These are phyloP conservation scores for Dinothrombium tinctorium DNA, from an alignment of 1,140 invertebrate species.

Conservation along the genomic window DNA sequence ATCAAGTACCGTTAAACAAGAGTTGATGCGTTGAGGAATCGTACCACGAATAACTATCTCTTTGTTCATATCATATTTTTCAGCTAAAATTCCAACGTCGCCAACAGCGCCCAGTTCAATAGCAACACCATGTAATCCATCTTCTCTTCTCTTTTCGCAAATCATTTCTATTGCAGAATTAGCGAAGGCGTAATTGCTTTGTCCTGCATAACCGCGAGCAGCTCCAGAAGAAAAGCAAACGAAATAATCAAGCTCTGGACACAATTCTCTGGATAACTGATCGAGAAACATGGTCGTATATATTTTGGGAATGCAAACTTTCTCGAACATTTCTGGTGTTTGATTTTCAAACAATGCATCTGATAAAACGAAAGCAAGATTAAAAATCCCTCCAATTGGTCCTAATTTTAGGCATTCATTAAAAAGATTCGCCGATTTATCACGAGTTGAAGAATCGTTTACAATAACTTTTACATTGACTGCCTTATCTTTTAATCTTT, in stretches of 20 bases:
- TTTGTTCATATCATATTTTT: constrained; percentile 37
- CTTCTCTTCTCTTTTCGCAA: constrained; percentile 50
- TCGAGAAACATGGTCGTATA: constrained; percentile 48
- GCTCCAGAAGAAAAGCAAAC: constrained; percentile 81
- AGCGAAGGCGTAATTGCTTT: constrained; percentile 81
- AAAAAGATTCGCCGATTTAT: constrained; percentile 32
- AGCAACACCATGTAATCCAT: constrained; percentile 37
- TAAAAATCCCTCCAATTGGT: constrained; percentile 77
- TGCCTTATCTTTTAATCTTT: constrained; percentile 22
- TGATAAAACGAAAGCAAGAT: constrained; percentile 57
- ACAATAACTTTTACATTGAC: constrained; percentile 48
- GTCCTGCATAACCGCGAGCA: constrained; percentile 77
- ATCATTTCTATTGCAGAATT: constrained; percentile 91
- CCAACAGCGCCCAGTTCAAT: constrained; percentile 95
- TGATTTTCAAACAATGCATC: constrained; percentile 76
- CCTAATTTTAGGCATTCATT: constrained; percentile 37
- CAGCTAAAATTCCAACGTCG: constrained; percentile 62
- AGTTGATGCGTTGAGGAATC: constrained; percentile 65
- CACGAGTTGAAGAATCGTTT: constrained; percentile 31
- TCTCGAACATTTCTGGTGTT: constrained; percentile 46
- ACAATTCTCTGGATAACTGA: constrained; percentile 38
- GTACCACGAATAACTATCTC: constrained; percentile 75
- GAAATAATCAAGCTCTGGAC: constrained; percentile 62
- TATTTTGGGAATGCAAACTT: constrained; percentile 33
- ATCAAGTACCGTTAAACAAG: constrained; percentile 62